phyloP scores from a whole-genome alignment of 1,140 invertebrate genomes.

The Meloidogyne exigua region DNA sequence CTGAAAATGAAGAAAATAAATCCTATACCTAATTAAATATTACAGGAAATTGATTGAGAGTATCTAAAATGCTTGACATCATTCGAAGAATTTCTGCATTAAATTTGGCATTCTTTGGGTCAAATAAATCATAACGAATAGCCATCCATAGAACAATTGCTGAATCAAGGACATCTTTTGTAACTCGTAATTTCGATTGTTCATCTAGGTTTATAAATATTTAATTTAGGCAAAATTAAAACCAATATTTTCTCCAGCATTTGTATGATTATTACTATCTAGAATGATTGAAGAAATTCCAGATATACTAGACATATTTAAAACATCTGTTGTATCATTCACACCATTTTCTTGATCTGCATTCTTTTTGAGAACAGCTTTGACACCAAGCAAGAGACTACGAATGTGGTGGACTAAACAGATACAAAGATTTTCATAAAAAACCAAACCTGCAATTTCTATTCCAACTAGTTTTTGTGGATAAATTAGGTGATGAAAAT shows the following conservation, averaged over 20 bases:
- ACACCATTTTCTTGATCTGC: slow-evolving; percentile 5
- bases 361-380: slow-evolving; percentile 11
- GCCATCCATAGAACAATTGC: slow-evolving; percentile 33
- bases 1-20: background rate
- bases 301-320: slow-evolving; percentile 12
- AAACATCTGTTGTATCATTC: slow-evolving; percentile 16
- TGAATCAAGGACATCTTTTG: slow-evolving; percentile 33
- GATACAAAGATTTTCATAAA: background rate
- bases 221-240: slow-evolving; percentile 16
- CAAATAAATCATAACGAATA: slow-evolving; percentile 30
- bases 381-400: slow-evolving; percentile 22
- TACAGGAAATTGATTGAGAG: slow-evolving; percentile 26
- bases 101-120: slow-evolving; percentile 13
- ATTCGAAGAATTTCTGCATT: slow-evolving; percentile 13
- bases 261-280: background rate
- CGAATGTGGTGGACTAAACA: slow-evolving; percentile 26
- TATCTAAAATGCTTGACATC: slow-evolving; percentile 29
- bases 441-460: slow-evolving; percentile 25
- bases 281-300: slow-evolving; percentile 7
- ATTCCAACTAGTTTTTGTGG: slow-evolving; percentile 24
- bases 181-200: slow-evolving; percentile 7
- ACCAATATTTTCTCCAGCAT: background rate
- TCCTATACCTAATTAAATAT: background rate
- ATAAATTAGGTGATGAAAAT: slow-evolving; percentile 34
- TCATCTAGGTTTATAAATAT: background rate